Base-by-base conservation (phyloP, 2,113 vertebrate genomes). In the Lamprotornis superbus region DNA sequence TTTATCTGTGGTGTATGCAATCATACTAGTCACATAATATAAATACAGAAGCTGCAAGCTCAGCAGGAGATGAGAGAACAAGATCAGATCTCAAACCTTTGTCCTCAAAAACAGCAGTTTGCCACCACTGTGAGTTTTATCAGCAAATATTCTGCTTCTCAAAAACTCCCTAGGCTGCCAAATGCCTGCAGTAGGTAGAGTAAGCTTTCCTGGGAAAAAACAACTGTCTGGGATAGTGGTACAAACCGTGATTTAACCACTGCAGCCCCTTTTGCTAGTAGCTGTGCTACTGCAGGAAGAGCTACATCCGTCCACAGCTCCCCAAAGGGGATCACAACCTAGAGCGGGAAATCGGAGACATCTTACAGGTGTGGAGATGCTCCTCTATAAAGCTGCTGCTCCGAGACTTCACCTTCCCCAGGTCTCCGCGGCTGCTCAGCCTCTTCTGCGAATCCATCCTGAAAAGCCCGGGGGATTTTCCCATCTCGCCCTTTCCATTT, bases 121-220 rank as follows among this genome's bases (percentile, higher is more conserved):
- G 83, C 47, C 60, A 59, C 87, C 33, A 23, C 71, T 57, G 17
- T 30, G 40, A 88, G 76, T 79, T 91, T 85, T 61, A 95, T 68
- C 94, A 88, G 78, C 53, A 87, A 76, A 68, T 64, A 46, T 3
- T 85, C 61, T 59, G 61, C 78, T 90, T 85, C 59, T n/a, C 31
- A 63, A 35, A 52, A 47, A n/a, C 35, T 24, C 40, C 11, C 35
- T 49, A 21, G 12, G 24, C 88, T 83, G 94, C 82, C 84, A 56
- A 28, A 70, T 83, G 31, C 5, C 84, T 68, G 56, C 37, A 40
- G 87, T 25, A 68, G 65, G 47, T 31, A 87, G 73, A 79, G 35
- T 60, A 90, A 68, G 39, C 92, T 81, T 95, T 92, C 79, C 76
- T 70, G 52, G 79, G 88, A 55, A 82, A 78, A 73, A 59, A 13